phyloP scores from a whole-genome alignment of 2,797 vertebrate genomes.

The Crocodylus rhombifer region DNA sequence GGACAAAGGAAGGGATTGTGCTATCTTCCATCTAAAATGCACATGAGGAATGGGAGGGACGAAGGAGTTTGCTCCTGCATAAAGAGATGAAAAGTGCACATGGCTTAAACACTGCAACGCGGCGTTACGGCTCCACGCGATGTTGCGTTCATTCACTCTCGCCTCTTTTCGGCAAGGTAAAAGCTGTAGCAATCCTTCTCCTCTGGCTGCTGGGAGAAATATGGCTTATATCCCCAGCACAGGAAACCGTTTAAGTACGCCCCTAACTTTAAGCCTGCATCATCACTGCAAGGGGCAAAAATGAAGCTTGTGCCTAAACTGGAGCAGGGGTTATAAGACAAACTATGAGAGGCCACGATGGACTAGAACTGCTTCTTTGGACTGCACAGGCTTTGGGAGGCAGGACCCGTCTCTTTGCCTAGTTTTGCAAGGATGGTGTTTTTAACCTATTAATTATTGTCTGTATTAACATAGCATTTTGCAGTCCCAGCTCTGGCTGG shows the following conservation, averaged over 20 bases:
- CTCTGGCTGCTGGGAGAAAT: background rate
- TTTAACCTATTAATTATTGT: too few species aligned
- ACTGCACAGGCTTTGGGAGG: background rate
- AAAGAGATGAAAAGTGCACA: background rate
- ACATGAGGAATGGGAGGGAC: background rate
- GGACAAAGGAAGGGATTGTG: background rate
- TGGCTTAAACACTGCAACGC: background rate
- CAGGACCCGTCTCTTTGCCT: too few species aligned
- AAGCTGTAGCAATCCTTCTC: background rate
- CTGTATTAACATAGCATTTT: too few species aligned
- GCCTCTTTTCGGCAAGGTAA: background rate
- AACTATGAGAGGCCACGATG: background rate
- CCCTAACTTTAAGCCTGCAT: background rate
- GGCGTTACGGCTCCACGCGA: background rate
- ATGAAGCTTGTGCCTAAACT: background rate
- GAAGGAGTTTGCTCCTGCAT: background rate
- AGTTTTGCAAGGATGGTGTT: too few species aligned
- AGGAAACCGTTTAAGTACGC: background rate
- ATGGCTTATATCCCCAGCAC: rapidly evolving
- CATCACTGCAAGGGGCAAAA: background rate
- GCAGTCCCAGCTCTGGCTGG: too few species aligned
- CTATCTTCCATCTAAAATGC: background rate
- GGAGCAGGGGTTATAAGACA: background rate
- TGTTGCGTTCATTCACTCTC: rapidly evolving
- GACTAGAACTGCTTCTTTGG: background rate